Evolutionary conservation across 1,140 invertebrate genomes (phyloP).

Genomic region (Hesperophylax magnus): DNA sequence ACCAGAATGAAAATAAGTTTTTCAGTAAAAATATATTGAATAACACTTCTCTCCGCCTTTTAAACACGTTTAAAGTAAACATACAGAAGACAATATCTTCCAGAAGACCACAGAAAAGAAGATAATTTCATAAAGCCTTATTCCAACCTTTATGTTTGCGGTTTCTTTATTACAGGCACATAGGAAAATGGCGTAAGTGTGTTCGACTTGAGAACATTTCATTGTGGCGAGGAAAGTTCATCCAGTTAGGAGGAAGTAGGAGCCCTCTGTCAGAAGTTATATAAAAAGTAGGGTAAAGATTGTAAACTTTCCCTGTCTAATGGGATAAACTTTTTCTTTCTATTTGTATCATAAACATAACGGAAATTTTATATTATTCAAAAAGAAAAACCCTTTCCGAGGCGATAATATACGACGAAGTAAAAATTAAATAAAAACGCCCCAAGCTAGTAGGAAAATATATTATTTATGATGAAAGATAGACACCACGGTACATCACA

Average conservation of each 20-base stretch:
- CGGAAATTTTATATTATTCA: slow-evolving; percentile 44
- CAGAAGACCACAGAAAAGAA: slow-evolving; percentile 11
- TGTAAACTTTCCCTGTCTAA: slow-evolving; percentile 52
- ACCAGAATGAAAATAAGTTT: slow-evolving; percentile 2
- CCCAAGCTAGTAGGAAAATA: slow-evolving; percentile 16
- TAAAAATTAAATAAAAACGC: slow-evolving; percentile 41
- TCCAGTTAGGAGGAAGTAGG: slow-evolving; percentile 9
- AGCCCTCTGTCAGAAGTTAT: slow-evolving; percentile 48
- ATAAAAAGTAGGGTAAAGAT: slow-evolving; percentile 57
- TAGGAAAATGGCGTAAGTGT: slow-evolving; percentile 36
- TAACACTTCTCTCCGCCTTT: slow-evolving; percentile 22
- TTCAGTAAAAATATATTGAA: slow-evolving; percentile 25
- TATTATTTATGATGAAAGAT: slow-evolving; percentile 38
- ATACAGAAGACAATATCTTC: slow-evolving; percentile 36
- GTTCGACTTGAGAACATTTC: slow-evolving; percentile 46
- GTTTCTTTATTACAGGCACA: slow-evolving; percentile 36
- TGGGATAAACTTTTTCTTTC: slow-evolving; percentile 52
- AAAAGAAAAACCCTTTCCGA: slow-evolving; percentile 36
- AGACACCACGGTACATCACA: slow-evolving; percentile 1
- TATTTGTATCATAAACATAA: slow-evolving; percentile 48
- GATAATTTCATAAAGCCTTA: slow-evolving; percentile 48
- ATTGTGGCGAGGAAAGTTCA: slow-evolving; percentile 48
- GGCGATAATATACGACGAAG: slow-evolving; percentile 32
- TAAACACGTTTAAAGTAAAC: slow-evolving; percentile 38
- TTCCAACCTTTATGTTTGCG: slow-evolving; percentile 31